Base-by-base conservation (phyloP, 2,797 vertebrate species). In the Cyclopterus lumpus region DNA sequence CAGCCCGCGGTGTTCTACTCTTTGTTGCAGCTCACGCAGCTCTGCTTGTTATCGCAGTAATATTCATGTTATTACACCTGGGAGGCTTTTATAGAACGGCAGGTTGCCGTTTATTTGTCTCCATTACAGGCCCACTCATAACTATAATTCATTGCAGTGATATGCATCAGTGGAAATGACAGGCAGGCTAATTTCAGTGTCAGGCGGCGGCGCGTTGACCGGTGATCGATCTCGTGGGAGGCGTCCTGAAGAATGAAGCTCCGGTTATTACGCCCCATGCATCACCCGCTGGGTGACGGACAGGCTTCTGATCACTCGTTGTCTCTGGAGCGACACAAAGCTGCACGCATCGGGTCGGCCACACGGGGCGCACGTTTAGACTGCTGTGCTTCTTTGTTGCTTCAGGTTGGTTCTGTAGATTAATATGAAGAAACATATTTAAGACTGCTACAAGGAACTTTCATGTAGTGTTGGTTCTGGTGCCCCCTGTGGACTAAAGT, bases 201-300 rank as follows among this genome's bases (percentile, higher is more conserved):
- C 71, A 77, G 72, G 24, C n/a, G 10, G 36, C 10, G 57, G 15
- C 5, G 32, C 32, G 48, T 62, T 55, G 71, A 82, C 77, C n/a
- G 1, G 67, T 68, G 84, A 89, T 91, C 61, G 69, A 87, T 91
- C 85, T 80, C 75, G 49, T 1, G 63, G 57, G 54, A 4, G 15
- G 53, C 67, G 58, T 81, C 80, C 73, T 80, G 85, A 83, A 87
- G 51, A 86, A 87, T 90, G 60, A 86, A 78, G 67, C 71, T 75
- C 75, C 87, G 79, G 85, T 90, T 90, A 93, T 93, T 88, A 82
- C 75, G 77, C 69, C 69, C 55, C 69, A 88, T 91, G 77, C 80
- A 88, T 91, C 91, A 89, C 72, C 72, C 63, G 86, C 80, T 61
- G 71, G 58, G 78, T 11, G 71, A 68, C 30, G 75, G 77, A 67